These are phyloP conservation scores for Sarcophaga bullata DNA, from an alignment of 1,140 invertebrate genomes.

Conservation along the genomic window DNA sequence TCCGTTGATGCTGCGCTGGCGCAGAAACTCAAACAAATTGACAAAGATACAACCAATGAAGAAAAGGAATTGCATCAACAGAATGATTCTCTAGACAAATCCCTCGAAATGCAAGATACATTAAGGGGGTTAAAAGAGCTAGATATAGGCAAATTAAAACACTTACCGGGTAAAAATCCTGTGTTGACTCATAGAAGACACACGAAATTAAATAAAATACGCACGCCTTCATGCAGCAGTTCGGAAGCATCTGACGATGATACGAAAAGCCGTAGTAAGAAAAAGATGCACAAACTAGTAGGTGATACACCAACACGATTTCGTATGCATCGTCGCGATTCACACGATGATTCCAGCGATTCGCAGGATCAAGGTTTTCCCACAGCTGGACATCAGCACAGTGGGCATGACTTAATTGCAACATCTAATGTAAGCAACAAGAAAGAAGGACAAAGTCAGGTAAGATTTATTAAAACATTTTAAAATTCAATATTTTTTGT, in stretches of 20 bases:
- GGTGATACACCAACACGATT: constrained; percentile 68
- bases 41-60: constrained; percentile 48
- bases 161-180: constrained; percentile 68
- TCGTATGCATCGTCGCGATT: constrained; percentile 74
- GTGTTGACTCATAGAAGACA: constrained; percentile 69
- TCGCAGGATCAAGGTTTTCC: constrained; percentile 74
- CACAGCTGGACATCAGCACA: constrained; percentile 48
- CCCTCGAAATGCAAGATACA: constrained; percentile 52
- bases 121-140: constrained; percentile 57
- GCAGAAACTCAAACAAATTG: constrained; percentile 61
- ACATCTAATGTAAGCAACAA: constrained; percentile 43
- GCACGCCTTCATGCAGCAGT: constrained; percentile 87
- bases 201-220: constrained; percentile 78
- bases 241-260: constrained; percentile 93
- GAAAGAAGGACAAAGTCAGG: constrained; percentile 42
- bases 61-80: constrained; percentile 46
- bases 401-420: constrained; percentile 38
- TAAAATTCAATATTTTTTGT: too few relatives aligned
- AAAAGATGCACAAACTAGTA: constrained; percentile 77
- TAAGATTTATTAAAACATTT: not conserved
- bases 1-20: constrained; percentile 55
- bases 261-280: constrained; percentile 81
- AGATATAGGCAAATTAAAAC: constrained; percentile 66
- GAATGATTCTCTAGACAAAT: constrained; percentile 13
- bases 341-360: constrained; percentile 82